Conservation (phyloP, 2,113 vertebrate species). For the Chloroceryle aenea region DNA sequence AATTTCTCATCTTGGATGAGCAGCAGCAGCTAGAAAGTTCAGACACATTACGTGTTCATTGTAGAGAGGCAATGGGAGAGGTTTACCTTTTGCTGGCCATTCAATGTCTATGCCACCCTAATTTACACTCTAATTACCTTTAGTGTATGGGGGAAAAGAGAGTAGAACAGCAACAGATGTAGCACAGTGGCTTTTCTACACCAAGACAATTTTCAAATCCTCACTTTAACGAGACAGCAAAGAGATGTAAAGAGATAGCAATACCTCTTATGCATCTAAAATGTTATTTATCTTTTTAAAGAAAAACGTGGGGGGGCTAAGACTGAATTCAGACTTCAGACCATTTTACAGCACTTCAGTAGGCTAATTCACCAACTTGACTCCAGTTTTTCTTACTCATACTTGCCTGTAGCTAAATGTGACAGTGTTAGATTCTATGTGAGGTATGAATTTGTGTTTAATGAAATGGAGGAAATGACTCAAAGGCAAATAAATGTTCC, state of each 20-base stretch:
- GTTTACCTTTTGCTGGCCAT: not conserved
- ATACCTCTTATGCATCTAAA: not conserved
- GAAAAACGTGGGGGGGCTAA: not conserved
- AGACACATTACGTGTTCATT: not conserved
- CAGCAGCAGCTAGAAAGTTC: not conserved
- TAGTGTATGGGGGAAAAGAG: not conserved
- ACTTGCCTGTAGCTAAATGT: conserved; percentile 49
- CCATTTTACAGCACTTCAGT: conserved; percentile 4
- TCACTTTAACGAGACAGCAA: not conserved
- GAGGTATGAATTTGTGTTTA: conserved; percentile 45
- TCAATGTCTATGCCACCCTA: not conserved
- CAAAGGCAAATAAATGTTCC: conserved; percentile 46
- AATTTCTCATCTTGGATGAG: not conserved
- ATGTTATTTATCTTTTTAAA: conserved; percentile 21
- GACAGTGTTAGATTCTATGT: conserved; percentile 27
- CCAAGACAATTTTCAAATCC: not conserved
- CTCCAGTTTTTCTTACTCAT: conserved; percentile 21
- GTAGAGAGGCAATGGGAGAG: not conserved
- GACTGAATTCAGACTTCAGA: conserved; percentile 19
- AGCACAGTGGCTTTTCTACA: not conserved
- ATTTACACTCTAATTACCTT: not conserved
- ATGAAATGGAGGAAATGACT: conserved; percentile 58
- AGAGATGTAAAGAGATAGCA: not conserved
- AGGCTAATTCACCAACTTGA: conserved; percentile 24
- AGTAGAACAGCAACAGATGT: not conserved